Evolutionary conservation across 2,797 vertebrate species (phyloP).

Genomic region (Lepidocolaptes lacrymiger): DNA sequence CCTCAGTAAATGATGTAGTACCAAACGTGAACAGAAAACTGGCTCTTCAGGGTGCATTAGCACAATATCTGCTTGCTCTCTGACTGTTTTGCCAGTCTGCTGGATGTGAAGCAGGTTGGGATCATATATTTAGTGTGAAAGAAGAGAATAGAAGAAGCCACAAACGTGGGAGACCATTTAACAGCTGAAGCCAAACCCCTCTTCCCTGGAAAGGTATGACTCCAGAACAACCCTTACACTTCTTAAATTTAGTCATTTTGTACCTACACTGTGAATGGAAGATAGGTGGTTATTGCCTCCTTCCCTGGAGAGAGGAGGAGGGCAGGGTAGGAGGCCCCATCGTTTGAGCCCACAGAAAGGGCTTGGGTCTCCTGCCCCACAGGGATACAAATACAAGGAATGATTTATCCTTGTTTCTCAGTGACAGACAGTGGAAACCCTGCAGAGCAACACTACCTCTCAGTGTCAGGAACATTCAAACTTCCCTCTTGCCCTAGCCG

Average conservation of each 20-base stretch:
- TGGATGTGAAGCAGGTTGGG: neutral
- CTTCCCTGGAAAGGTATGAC: neutral
- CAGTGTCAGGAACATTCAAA: neutral
- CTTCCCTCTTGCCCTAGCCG: neutral
- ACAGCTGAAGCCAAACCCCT: neutral
- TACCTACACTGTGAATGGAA: neutral
- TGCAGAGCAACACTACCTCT: neutral
- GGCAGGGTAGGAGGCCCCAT: neutral
- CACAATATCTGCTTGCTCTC: neutral
- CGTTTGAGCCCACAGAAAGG: neutral
- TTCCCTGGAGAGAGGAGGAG: neutral
- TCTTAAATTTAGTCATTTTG: neutral
- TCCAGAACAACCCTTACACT: neutral
- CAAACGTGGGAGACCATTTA: neutral
- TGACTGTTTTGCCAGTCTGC: neutral
- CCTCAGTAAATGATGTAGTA: neutral
- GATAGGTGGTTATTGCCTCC: neutral
- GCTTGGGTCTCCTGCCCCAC: fast-evolving
- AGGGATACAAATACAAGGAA: neutral
- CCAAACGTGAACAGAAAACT: neutral
- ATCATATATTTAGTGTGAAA: neutral
- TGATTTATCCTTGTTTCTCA: neutral
- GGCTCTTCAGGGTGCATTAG: neutral
- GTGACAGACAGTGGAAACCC: neutral
- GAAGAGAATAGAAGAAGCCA: neutral